A percentile compares a stretch with the other conserved stretches of the same genome.
Evolutionary conservation across 1,140 invertebrate genomes (phyloP).

Genomic region (Zaprionus camerounensis): DNA sequence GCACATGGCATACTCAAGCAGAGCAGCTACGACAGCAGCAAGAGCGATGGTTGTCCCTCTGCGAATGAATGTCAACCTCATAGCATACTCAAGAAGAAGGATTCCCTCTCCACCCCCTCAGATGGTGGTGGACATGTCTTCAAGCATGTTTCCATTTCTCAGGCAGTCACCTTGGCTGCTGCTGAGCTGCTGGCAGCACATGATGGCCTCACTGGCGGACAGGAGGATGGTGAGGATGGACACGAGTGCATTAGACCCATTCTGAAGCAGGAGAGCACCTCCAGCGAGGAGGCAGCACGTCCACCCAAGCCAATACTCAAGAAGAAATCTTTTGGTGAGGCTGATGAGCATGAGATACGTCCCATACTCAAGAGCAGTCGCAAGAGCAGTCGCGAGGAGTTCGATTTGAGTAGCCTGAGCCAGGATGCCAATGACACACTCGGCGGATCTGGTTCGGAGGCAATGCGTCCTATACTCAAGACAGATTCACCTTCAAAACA

Average conservation of each 20-base stretch:
- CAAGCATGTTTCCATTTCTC: slow-evolving; percentile 89
- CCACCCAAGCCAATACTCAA: slow-evolving; percentile 91
- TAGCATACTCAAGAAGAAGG: slow-evolving; percentile 90
- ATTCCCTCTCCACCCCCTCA: slow-evolving; percentile 86
- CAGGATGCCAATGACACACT: slow-evolving; percentile 38
- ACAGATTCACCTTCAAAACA: slow-evolving; percentile 79
- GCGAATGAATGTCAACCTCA: slow-evolving; percentile 89
- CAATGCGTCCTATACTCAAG: slow-evolving; percentile 69
- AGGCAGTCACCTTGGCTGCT: slow-evolving; percentile 88
- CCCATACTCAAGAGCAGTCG: slow-evolving; percentile 92
- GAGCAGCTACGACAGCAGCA: slow-evolving; percentile 86
- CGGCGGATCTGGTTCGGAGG: not conserved
- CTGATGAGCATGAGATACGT: slow-evolving; percentile 87
- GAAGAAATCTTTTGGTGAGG: slow-evolving; percentile 92
- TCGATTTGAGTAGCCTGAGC: slow-evolving; percentile 55
- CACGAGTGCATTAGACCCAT: slow-evolving; percentile 89
- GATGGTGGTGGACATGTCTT: slow-evolving; percentile 75
- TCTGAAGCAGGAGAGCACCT: slow-evolving; percentile 86
- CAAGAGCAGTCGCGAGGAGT: slow-evolving; percentile 86
- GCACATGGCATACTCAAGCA: slow-evolving; percentile 89
- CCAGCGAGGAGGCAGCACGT: slow-evolving; percentile 77
- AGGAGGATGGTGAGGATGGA: slow-evolving; percentile 84
- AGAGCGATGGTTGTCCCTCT: slow-evolving; percentile 85
- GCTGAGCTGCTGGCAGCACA: slow-evolving; percentile 84
- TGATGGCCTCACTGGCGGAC: slow-evolving; percentile 34